Conservation (phyloP, 2,888 invertebrate species). For the Bimastos eiseni region DNA sequence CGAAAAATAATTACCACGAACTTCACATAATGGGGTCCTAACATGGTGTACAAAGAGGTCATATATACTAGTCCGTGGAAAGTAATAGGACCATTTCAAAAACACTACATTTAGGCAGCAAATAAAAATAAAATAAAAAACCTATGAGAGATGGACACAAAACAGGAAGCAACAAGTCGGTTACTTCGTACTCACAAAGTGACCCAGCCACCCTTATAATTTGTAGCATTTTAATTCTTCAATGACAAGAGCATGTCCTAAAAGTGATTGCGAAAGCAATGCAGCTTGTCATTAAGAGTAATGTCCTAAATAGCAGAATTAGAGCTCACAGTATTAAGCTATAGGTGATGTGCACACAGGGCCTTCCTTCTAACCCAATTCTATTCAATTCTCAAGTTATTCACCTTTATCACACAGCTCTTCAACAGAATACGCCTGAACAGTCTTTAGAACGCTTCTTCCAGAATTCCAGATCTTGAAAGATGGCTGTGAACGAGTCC, state of each 20-base stretch:
- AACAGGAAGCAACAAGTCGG: not conserved
- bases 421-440: not conserved
- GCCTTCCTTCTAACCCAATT: not conserved
- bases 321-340: not conserved
- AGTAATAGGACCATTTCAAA: no score
- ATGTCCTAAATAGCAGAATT: not conserved
- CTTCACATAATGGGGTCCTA: not conserved
- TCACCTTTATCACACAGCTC: constrained; percentile 6
- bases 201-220: not conserved
- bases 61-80: no score
- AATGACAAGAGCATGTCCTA: no score
- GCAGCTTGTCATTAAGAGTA: no score
- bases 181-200: not conserved
- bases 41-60: no score
- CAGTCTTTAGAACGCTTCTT: not conserved
- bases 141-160: not conserved
- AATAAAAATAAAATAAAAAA: not conserved
- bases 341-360: not conserved
- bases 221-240: not conserved
- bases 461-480: not conserved
- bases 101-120: not conserved
- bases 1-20: not conserved
- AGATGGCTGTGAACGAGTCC: not conserved
- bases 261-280: no score
- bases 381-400: not conserved